phyloP scores from a whole-genome alignment of 2,888 invertebrate genomes.

The Ennomos fuscantarius region DNA sequence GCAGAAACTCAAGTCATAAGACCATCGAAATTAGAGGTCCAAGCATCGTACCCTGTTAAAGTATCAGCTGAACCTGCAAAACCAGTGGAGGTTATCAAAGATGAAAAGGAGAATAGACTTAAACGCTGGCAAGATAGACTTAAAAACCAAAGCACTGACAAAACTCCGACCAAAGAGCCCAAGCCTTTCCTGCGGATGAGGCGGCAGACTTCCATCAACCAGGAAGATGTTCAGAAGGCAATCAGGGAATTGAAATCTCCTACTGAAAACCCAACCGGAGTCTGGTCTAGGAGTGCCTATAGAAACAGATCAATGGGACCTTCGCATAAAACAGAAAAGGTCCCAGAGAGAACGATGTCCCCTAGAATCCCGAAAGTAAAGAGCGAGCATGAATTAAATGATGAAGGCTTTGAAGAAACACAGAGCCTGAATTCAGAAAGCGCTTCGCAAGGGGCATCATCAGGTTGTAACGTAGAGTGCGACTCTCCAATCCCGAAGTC shows the following conservation, averaged over 20 bases:
- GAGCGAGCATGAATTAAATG: slow-evolving; percentile 90
- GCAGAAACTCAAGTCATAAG: slow-evolving; percentile 83
- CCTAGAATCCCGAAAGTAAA: slow-evolving; percentile 82
- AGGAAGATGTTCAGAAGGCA: slow-evolving; percentile 89
- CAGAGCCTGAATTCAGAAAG: slow-evolving; percentile 95
- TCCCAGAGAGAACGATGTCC: slow-evolving; percentile 68
- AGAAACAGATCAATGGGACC: slow-evolving; percentile 63
- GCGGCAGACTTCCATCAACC: slow-evolving; percentile 89
- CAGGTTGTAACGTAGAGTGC: slow-evolving; percentile 89
- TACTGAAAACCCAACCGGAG: slow-evolving; percentile 85
- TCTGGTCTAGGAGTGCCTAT: slow-evolving; percentile 83
- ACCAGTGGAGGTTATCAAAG: slow-evolving; percentile 67
- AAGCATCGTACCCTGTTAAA: slow-evolving; percentile 80
- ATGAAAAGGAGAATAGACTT: slow-evolving; percentile 86
- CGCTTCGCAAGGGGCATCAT: slow-evolving; percentile 93
- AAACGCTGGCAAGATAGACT: slow-evolving; percentile 90
- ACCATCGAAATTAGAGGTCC: slow-evolving; percentile 80
- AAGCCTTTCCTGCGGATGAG: slow-evolving; percentile 82
- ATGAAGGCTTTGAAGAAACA: slow-evolving; percentile 96
- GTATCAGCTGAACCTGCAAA: slow-evolving; percentile 67
- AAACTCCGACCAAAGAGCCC: slow-evolving; percentile 74
- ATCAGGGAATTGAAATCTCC: slow-evolving; percentile 87
- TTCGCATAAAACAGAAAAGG: slow-evolving; percentile 54
- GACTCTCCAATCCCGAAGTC: slow-evolving; percentile 82
- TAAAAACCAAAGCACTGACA: slow-evolving; percentile 83